Evolutionary conservation across 1,140 invertebrate species (phyloP).

Genomic region (Caenorhabditis tropicalis): DNA sequence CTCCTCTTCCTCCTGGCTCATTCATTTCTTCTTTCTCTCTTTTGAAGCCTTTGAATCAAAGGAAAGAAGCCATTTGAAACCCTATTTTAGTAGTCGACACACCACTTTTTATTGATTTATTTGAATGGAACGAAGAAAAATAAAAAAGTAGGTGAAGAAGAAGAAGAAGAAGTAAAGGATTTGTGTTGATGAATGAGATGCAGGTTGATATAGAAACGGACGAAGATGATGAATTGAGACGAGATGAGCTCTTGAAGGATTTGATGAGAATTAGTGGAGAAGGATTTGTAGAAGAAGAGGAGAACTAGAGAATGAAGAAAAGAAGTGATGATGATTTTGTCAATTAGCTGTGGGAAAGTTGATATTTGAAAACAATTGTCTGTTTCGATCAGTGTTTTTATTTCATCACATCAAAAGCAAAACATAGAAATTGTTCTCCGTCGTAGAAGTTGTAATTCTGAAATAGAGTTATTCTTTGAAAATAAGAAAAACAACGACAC

Average conservation of each 20-base stretch:
- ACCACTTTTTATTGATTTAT: not conserved
- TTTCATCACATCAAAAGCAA: too few relatives aligned
- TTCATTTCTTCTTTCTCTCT: not conserved
- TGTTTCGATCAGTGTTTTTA: too few relatives aligned
- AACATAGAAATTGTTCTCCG: too few relatives aligned
- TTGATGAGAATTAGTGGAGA: not conserved
- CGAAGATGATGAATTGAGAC: not conserved
- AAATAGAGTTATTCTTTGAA: too few relatives aligned
- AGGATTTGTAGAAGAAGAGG: not conserved
- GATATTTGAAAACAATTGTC: too few relatives aligned
- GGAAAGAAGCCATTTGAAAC: slow-evolving; percentile 6
- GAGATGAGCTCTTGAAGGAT: not conserved
- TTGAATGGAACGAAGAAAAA: not conserved
- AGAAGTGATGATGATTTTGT: not conserved
- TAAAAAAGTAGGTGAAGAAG: not conserved
- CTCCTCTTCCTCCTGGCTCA: not conserved
- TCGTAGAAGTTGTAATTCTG: too few relatives aligned
- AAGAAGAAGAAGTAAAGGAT: not conserved
- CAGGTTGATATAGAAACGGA: not conserved
- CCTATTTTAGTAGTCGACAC: not conserved
- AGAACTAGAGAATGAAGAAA: not conserved
- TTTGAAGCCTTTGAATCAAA: not conserved
- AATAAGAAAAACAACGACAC: too few relatives aligned
- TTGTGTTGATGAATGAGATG: not conserved
- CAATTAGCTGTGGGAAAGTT: not conserved